Percentiles rank a stretch among this genome's conserved stretches.
Conservation (phyloP, 2,888 invertebrate species). For the Drosophila anomalata region DNA sequence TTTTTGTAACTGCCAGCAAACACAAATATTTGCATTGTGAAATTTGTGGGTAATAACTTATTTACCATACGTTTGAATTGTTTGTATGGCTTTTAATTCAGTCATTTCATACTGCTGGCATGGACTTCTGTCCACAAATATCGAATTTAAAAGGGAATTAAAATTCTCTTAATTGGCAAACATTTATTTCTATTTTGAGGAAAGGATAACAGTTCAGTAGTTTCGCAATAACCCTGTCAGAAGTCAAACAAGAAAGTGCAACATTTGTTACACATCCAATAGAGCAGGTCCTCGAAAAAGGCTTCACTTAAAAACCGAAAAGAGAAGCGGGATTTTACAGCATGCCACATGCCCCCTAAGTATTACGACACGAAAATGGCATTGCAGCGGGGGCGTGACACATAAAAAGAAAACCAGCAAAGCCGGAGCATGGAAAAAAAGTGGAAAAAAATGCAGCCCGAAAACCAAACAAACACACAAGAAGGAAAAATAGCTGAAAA, state of each 20-base stretch:
- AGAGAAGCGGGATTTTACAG: constrained; percentile 25
- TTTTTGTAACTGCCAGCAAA: constrained; percentile 2
- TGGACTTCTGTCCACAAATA: not conserved
- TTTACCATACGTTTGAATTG: constrained; percentile 32
- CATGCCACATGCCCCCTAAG: constrained; percentile 64
- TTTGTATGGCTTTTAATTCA: constrained; percentile 14
- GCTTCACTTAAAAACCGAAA: constrained; percentile 18
- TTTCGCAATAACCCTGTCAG: constrained; percentile 38
- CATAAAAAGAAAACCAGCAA: constrained; percentile 36
- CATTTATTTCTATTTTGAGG: constrained; percentile 40
- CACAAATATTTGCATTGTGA: constrained; percentile 22
- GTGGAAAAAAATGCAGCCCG: constrained; percentile 9
- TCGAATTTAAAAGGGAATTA: not conserved
- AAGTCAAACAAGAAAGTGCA: constrained; percentile 28
- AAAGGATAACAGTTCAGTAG: constrained; percentile 59
- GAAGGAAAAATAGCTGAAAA: constrained; percentile 59
- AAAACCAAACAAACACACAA: constrained; percentile 23
- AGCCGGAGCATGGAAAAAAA: constrained; percentile 9
- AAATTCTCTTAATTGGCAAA: constrained; percentile 34
- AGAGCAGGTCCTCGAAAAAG: constrained; percentile 29
- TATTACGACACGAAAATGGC: constrained; percentile 56
- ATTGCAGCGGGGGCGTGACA: constrained; percentile 47
- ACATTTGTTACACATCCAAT: constrained; percentile 43
- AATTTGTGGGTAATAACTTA: constrained; percentile 28
- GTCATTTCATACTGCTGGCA: not conserved